phyloP scores from a whole-genome alignment of 1,140 invertebrate genomes.

The Lethocerus indicus region DNA sequence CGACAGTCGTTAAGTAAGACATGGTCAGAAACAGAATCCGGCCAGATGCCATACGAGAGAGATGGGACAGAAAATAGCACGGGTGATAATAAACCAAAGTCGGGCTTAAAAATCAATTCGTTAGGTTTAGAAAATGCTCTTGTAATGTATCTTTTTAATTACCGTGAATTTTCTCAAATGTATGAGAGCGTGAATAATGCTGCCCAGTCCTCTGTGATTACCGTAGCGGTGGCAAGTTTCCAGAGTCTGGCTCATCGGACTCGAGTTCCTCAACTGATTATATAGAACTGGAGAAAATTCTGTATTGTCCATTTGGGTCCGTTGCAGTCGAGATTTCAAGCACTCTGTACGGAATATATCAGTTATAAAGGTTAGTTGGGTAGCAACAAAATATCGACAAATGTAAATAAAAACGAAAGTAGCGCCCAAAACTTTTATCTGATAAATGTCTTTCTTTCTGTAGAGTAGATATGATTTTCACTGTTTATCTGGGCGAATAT shows the following conservation, averaged over 20 bases:
- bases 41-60: neutral
- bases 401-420: too few species aligned
- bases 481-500: too few species aligned
- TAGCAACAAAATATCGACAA: too few species aligned
- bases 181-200: constrained; percentile 27
- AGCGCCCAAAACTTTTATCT: too few species aligned
- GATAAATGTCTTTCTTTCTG: too few species aligned
- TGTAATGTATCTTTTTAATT: constrained; percentile 16
- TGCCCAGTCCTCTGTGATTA: constrained; percentile 26
- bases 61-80: neutral
- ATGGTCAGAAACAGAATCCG: neutral
- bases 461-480: too few species aligned
- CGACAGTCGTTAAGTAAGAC: neutral
- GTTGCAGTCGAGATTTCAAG: constrained; percentile 8
- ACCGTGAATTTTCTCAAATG: constrained; percentile 29
- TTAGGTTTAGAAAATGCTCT: neutral
- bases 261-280: constrained; percentile 23
- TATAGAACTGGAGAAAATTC: constrained; percentile 17
- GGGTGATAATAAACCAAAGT: neutral
- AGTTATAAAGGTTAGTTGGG: too few species aligned
- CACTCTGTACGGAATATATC: too few species aligned
- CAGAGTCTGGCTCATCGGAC: constrained; percentile 25
- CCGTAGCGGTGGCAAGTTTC: constrained; percentile 22
- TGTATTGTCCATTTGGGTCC: constrained; percentile 2
- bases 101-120: neutral